Evolutionary conservation across 2,113 vertebrate genomes (phyloP).

Genomic region (Alectura lathami): DNA sequence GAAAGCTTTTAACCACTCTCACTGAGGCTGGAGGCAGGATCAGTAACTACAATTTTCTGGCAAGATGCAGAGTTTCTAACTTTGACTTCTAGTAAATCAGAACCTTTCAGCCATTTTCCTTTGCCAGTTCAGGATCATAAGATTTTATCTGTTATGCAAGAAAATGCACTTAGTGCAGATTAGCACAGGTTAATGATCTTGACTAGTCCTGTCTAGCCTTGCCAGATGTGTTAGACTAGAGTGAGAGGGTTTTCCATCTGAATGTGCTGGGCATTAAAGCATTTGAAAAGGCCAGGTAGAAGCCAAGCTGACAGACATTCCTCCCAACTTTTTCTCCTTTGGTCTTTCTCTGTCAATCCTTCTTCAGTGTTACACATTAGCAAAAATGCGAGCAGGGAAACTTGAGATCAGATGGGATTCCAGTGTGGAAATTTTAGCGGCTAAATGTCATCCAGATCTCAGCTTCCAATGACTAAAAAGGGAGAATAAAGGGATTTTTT

Average conservation of each 20-base stretch:
- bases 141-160: neutral
- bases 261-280: neutral
- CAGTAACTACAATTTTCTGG: neutral
- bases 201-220: neutral
- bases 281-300: neutral
- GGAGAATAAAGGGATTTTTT: neutral
- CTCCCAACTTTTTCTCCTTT: neutral
- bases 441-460: neutral
- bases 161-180: neutral
- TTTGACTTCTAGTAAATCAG: neutral
- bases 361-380: neutral
- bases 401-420: neutral
- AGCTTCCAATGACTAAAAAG: neutral
- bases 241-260: neutral
- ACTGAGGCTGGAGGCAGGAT: neutral
- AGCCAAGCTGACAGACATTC: neutral
- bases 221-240: neutral
- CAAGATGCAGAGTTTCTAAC: neutral
- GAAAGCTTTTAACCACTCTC: neutral
- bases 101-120: neutral
- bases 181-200: neutral
- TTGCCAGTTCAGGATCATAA: neutral
- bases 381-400: neutral
- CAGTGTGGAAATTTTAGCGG: neutral
- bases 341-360: neutral